A percentile compares a stretch with the other conserved stretches of the same genome.
These are phyloP conservation scores for Athene cunicularia DNA, from an alignment of 2,113 vertebrate species.

Conservation along the genomic window DNA sequence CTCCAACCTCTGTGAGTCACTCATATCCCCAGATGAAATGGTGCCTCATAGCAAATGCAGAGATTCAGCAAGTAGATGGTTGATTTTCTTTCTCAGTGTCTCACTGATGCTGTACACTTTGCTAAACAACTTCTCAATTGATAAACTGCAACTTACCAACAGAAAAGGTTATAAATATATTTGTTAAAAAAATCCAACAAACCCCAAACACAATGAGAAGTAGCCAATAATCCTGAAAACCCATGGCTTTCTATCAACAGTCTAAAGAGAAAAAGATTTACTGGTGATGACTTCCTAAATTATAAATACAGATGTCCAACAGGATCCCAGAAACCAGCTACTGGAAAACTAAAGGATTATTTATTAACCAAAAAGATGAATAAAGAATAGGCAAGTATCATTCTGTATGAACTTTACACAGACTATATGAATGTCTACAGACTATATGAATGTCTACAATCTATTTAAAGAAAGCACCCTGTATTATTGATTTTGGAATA, in stretches of 20 bases:
- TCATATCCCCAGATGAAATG: conserved; percentile 54
- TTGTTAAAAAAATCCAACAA: not conserved
- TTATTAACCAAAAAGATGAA: conserved; percentile 21
- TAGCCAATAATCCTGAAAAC: not conserved
- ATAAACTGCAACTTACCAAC: conserved; percentile 22
- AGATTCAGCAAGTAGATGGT: conserved; percentile 40
- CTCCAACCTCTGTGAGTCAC: conserved; percentile 67
- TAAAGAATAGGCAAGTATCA: conserved; percentile 14
- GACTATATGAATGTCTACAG: conserved; percentile 14
- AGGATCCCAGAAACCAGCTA: conserved; percentile 7
- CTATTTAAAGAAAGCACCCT: not conserved
- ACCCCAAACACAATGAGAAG: not conserved
- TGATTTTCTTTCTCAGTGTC: conserved; percentile 39
- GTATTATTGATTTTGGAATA: conserved; percentile 57
- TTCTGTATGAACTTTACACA: conserved; percentile 25
- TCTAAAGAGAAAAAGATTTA: not conserved
- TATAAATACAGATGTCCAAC: conserved; percentile 47
- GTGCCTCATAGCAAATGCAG: conserved; percentile 34
- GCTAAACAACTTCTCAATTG: conserved; percentile 55
- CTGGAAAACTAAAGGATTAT: not conserved
- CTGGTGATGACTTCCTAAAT: conserved; percentile 6
- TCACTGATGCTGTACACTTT: not conserved
- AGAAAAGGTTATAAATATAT: not conserved
- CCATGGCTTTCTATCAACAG: not conserved
- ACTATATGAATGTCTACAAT: conserved; percentile 1